These are phyloP conservation scores for Pseudotriccus pelzelni DNA, from an alignment of 2,797 vertebrate species.

Conservation along the genomic window DNA sequence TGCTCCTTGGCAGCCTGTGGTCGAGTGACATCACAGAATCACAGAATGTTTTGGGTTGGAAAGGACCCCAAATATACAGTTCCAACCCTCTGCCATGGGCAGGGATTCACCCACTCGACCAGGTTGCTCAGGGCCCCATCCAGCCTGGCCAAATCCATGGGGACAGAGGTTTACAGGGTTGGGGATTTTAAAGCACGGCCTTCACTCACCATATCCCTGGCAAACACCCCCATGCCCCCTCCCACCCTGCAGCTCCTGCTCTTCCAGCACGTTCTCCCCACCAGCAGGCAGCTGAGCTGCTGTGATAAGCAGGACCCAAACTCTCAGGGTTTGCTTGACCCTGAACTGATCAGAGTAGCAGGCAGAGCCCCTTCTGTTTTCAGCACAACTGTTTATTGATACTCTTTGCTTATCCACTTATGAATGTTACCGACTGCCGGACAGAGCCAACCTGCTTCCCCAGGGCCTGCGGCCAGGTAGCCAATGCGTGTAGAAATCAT, in stretches of 20 bases:
- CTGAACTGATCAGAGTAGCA: background rate
- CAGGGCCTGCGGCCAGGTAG: background rate
- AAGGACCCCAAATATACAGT: background rate
- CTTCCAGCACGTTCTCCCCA: background rate
- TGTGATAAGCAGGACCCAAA: background rate
- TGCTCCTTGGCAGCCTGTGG: background rate
- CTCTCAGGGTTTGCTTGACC: accelerated
- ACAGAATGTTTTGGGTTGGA: background rate
- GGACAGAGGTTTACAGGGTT: background rate
- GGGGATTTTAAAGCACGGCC: background rate
- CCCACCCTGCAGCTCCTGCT: background rate
- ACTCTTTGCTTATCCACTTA: slow-evolving; percentile 59
- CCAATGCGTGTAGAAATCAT: slow-evolving; percentile 53
- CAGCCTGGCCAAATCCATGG: background rate
- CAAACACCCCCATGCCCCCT: accelerated
- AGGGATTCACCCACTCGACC: background rate
- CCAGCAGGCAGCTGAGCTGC: background rate
- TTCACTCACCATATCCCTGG: accelerated
- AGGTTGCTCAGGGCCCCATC: background rate
- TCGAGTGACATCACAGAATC: background rate
- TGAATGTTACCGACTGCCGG: slow-evolving; percentile 29
- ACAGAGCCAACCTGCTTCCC: slow-evolving; percentile 19
- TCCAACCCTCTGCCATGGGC: background rate
- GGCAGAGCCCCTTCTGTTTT: slow-evolving; percentile 4
- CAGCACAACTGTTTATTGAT: slow-evolving; percentile 75